Percentiles rank a stretch among this genome's conserved stretches.
Conservation (phyloP, 1,140 invertebrate species). For the Ptiloglossa arizonensis region DNA sequence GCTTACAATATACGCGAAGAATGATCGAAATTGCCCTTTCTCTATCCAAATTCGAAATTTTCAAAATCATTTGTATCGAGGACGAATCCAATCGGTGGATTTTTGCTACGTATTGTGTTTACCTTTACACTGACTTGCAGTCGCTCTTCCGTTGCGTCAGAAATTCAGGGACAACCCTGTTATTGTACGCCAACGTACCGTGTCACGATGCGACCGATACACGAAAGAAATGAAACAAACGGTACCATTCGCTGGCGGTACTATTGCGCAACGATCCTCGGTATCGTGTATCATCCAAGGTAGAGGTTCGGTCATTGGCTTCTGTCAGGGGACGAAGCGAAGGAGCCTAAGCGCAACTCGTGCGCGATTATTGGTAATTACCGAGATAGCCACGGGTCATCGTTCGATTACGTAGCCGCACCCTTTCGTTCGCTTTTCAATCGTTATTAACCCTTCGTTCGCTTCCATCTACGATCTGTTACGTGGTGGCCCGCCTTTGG, state of each 20-base stretch:
- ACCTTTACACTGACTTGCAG: no score
- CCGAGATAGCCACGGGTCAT: slow-evolving; percentile 6
- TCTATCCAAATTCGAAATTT: no score
- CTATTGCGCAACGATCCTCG: not conserved
- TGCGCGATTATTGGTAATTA: slow-evolving; percentile 35
- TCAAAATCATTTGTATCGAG: no score
- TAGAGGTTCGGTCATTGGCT: slow-evolving; percentile 16
- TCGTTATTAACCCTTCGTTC: slow-evolving; percentile 29
- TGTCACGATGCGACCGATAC: not conserved
- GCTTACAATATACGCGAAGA: no score
- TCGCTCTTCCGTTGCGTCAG: not conserved
- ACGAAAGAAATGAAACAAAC: not conserved
- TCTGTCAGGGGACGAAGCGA: no score
- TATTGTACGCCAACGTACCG: not conserved
- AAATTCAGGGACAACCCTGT: not conserved
- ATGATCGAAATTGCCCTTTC: no score
- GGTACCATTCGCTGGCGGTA: not conserved
- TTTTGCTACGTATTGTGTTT: no score
- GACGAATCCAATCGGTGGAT: no score
- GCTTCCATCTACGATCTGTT: not conserved
- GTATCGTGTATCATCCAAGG: slow-evolving; percentile 13
- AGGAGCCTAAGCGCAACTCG: not conserved
- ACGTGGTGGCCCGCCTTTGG: not conserved
- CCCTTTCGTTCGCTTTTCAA: slow-evolving; percentile 10
- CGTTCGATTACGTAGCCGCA: not conserved